A percentile compares a stretch with the other conserved stretches of the same genome.
These are phyloP conservation scores for Vollenhovia emeryi DNA, from an alignment of 1,140 invertebrate species.

Conservation along the genomic window DNA sequence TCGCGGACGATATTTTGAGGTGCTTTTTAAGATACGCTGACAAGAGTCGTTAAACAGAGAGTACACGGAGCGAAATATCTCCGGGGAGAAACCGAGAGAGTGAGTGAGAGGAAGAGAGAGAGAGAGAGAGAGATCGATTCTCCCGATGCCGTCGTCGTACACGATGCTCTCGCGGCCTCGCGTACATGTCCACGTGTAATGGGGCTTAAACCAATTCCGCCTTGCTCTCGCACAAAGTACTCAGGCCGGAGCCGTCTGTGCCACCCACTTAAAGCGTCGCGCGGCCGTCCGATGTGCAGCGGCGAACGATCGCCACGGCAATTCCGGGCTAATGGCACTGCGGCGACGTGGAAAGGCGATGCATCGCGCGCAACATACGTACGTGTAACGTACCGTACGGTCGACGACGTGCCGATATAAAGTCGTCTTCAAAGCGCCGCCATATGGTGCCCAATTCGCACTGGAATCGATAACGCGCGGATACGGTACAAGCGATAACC, in stretches of 20 bases:
- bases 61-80: neutral
- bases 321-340: slow-evolving; percentile 71
- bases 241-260: slow-evolving; percentile 72
- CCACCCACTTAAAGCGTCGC: slow-evolving; percentile 74
- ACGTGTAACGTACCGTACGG: slow-evolving; percentile 21
- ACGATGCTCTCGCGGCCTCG: slow-evolving; percentile 61
- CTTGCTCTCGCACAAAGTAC: slow-evolving; percentile 72
- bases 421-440: slow-evolving; percentile 52
- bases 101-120: neutral
- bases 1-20: neutral
- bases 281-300: slow-evolving; percentile 62
- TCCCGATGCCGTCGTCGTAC: slow-evolving; percentile 8
- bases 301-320: slow-evolving; percentile 62
- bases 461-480: slow-evolving; percentile 44
- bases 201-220: slow-evolving; percentile 73
- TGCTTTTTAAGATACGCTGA: neutral
- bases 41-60: neutral
- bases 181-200: slow-evolving; percentile 69
- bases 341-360: slow-evolving; percentile 68
- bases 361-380: slow-evolving; percentile 48
- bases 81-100: too few relatives aligned
- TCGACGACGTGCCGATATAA: slow-evolving; percentile 50
- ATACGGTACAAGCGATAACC: slow-evolving; percentile 42
- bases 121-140: neutral
- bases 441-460: slow-evolving; percentile 53